Conservation (phyloP, 1,140 invertebrate genomes). For the Dreissena rostriformis region DNA sequence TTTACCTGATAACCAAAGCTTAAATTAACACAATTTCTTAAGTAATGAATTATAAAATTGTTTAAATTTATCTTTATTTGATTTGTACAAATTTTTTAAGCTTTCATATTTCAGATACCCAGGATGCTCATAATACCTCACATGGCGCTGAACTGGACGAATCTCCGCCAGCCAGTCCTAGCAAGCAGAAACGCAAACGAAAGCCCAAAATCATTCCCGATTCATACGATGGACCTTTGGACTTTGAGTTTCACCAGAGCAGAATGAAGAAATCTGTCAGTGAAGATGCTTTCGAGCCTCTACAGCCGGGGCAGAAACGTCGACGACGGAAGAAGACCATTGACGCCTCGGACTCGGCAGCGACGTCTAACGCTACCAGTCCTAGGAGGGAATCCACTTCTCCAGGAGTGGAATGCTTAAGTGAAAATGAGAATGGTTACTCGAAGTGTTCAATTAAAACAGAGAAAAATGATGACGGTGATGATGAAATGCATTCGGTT, state of each 20-base stretch:
- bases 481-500: not conserved
- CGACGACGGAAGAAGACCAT: conserved; percentile 31
- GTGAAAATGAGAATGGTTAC: not conserved
- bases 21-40: too few species aligned
- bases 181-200: conserved; percentile 38
- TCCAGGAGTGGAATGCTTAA: not conserved
- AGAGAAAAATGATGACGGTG: not conserved
- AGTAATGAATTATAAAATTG: too few species aligned
- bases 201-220: conserved; percentile 54
- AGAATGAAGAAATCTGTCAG: not conserved
- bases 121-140: too few species aligned
- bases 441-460: not conserved
- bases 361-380: not conserved
- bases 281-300: conserved; percentile 37
- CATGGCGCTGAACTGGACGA: not conserved
- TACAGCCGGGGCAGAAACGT: conserved; percentile 48
- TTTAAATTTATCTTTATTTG: too few species aligned
- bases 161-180: conserved; percentile 9
- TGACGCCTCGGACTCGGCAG: conserved; percentile 4
- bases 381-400: not conserved
- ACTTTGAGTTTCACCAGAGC: conserved; percentile 19
- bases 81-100: too few species aligned
- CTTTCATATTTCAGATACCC: too few species aligned
- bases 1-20: too few species aligned
- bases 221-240: conserved; percentile 42